Base-by-base conservation (phyloP, 2,113 vertebrate genomes). In the Marcusenius ussheri region DNA sequence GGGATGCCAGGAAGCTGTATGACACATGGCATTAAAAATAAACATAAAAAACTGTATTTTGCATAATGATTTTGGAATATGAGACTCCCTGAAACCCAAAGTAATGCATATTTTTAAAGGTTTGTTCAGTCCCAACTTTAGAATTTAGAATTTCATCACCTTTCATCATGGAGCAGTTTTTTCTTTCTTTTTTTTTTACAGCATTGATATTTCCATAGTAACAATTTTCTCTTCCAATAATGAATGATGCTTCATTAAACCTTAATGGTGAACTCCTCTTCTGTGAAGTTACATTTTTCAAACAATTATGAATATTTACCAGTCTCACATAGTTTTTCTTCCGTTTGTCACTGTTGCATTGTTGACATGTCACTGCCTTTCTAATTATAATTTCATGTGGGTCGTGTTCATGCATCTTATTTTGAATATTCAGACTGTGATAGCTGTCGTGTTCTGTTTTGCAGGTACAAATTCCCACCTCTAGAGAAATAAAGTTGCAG, bases 161-260 rank as follows among this genome's bases (percentile, higher is more conserved):
- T 84, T 87, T 53, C 35, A 80, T 80, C 35, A 80, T 80, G n/a
- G 17, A 80, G n/a, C 5, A 15, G 13, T 15, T 87, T n/a, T 87
- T n/a, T 51, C 2, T 62, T 8, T 24, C 3, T 17, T 58, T 31
- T 24, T 87, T 87, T 87, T n/a, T 35, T 50, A 3, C 11, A 39
- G 85, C 50, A 87, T 87, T 35, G 50, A 56, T 31, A 35, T 53
- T 87, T 53, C 27, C 27, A 87, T 35, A 87, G 49, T 87, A 87
- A 86, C 83, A 86, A 49, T 86, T n/a, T 50, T 50, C 83, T 24
- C 85, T 51, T 27, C 31, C 27, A 87, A 7, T 87, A 87, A 87
- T 87, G 85, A 27, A 87, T 53, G 85, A 87, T 53, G 85, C 85
- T 87, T 53, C 85, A 53, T 87, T 87, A 87, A 87, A 53, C 85